Evolutionary conservation across 2,888 invertebrate species (phyloP), one percentile per base, ranked within the genome.

Genomic region (Synergus umbraculus): DNA sequence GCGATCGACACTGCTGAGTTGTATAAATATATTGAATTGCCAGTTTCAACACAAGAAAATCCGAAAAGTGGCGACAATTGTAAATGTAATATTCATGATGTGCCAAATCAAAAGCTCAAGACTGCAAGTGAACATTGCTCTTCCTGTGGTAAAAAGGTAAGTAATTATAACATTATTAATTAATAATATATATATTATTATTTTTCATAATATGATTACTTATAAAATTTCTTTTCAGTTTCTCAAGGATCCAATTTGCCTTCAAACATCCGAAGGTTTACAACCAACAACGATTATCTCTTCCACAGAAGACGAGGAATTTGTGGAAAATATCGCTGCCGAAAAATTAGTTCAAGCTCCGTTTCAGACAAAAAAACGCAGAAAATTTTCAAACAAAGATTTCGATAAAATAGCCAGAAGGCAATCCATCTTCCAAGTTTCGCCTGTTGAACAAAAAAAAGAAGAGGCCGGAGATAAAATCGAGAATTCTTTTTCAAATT

Each of bases 231-330:
- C 29, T 29, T 44, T 79, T 84, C 92, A 96, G 96, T 96, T 96
- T 90, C 93, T 96, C 29, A 96, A 96, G 90, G 96, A 96, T 1
- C 94, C 95, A 85, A 95, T 96, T 15, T 96, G 95, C 88, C 93
- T 96, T 2, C 96, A 96, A 92, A 95, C 95, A 78, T 95, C 96
- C 0, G 94, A 95, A 89, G 93, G 95, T 76, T 91, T 96, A 78
- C 93, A 95, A 67, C 94, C 95, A 12, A 96, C 95, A 0, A 94
- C 94, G 86, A 94, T 96, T 77, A 94, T 93, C 29, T 94, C 94
- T 86, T 91, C 92, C 65, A 93, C 93, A 49, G 92, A 90, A 78
- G 92, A 93, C 3, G 91, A 92, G 67, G 91, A 92, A 63, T 93
- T 93, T 81, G 92, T 93, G 41, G 92, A 92, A 83, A 90, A 92